These are phyloP conservation scores for Epiblema foenella DNA, from an alignment of 2,888 invertebrate genomes.

Conservation along the genomic window DNA sequence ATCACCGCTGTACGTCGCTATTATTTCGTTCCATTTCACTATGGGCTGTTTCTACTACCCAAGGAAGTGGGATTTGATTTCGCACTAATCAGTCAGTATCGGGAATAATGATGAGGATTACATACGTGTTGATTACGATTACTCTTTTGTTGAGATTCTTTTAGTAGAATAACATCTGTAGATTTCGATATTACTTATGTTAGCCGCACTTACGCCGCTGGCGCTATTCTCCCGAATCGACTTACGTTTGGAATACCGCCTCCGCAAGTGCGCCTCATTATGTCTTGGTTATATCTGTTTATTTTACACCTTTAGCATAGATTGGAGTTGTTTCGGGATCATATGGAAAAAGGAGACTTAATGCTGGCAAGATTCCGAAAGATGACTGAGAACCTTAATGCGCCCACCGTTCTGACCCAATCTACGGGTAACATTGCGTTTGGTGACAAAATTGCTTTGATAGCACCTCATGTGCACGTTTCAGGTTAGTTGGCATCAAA, in stretches of 20 bases:
- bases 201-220: too few species aligned
- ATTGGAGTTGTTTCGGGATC: slow-evolving; percentile 69
- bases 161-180: too few species aligned
- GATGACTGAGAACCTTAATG: slow-evolving; percentile 72
- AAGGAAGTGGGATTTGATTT: slow-evolving; percentile 15
- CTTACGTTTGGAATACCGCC: neutral
- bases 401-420: slow-evolving; percentile 68
- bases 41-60: slow-evolving; percentile 14
- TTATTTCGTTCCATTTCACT: slow-evolving; percentile 18
- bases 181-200: too few species aligned
- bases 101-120: neutral
- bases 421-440: slow-evolving; percentile 68
- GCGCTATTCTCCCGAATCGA: too few species aligned
- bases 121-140: too few species aligned
- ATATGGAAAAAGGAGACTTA: slow-evolving; percentile 77
- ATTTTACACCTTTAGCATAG: slow-evolving; percentile 62
- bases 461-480: slow-evolving; percentile 74
- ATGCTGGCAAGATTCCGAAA: slow-evolving; percentile 75
- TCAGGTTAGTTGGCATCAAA: slow-evolving; percentile 57
- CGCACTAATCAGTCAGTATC: slow-evolving; percentile 10
- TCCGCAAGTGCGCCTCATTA: too few species aligned
- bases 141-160: too few species aligned
- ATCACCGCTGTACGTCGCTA: slow-evolving; percentile 25
- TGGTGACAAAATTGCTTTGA: slow-evolving; percentile 68
- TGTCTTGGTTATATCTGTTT: neutral